Evolutionary conservation across 2,888 invertebrate species (phyloP).

Genomic region (Melitaea athalia): DNA sequence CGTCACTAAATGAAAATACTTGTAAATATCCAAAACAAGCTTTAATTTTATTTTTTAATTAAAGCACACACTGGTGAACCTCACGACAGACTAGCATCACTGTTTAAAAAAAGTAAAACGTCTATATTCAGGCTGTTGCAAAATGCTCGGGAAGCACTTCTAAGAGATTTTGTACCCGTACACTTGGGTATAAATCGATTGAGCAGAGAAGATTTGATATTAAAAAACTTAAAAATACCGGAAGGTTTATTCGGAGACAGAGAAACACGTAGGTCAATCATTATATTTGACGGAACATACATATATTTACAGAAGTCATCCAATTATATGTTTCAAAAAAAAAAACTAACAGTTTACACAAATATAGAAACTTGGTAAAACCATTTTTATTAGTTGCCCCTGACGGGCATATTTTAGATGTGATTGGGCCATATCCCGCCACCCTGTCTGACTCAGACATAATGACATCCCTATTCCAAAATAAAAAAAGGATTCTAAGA

Average conservation of each 20-base stretch:
- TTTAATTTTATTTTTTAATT: no score
- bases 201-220: not conserved
- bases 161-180: not conserved
- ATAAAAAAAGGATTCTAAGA: slow-evolving; percentile 20
- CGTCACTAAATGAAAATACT: no score
- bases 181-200: not conserved
- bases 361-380: slow-evolving; percentile 20
- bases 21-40: no score
- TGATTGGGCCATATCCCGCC: slow-evolving; percentile 34
- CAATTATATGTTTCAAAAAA: no score
- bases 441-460: slow-evolving; percentile 37
- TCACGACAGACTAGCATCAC: not conserved
- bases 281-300: not conserved
- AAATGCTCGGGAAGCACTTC: not conserved
- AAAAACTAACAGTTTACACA: no score
- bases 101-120: not conserved
- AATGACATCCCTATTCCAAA: slow-evolving; percentile 30
- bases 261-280: not conserved
- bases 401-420: slow-evolving; percentile 33
- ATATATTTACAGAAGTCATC: not conserved
- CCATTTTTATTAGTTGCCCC: slow-evolving; percentile 15
- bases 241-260: not conserved
- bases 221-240: not conserved
- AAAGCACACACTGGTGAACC: not conserved
- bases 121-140: not conserved